These are phyloP conservation scores for Arizona elegans DNA, from an alignment of 2,113 vertebrate species.

Conservation along the genomic window DNA sequence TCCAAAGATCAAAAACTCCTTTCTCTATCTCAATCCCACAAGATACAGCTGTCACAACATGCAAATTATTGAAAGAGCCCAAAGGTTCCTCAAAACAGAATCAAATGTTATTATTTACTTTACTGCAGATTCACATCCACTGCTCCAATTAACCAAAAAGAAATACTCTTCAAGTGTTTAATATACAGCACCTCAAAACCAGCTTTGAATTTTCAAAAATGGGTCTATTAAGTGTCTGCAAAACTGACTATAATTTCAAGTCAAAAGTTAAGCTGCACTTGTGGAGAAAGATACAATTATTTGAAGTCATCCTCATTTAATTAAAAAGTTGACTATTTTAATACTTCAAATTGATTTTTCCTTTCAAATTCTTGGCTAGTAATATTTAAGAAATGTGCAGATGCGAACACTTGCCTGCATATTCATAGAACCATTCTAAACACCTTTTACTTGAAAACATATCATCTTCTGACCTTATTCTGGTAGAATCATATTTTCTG, in stretches of 20 bases:
- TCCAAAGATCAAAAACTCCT: not conserved
- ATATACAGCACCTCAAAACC: not conserved
- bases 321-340: not conserved
- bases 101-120: conserved; percentile 27
- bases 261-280: conserved; percentile 7
- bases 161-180: conserved; percentile 20
- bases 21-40: not conserved
- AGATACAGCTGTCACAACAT: not conserved
- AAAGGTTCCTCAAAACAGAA: not conserved
- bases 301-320: not conserved
- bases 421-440: conserved; percentile 99
- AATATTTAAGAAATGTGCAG: conserved; percentile 11
- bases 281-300: not conserved
- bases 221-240: not conserved
- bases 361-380: not conserved
- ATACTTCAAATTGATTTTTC: not conserved
- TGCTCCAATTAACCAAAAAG: conserved; percentile 41
- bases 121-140: conserved; percentile 31
- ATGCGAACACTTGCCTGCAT: conserved; percentile 81
- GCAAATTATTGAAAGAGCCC: conserved; percentile 13
- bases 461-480: conserved; percentile 91
- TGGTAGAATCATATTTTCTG: conserved; percentile 90
- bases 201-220: not conserved
- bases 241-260: conserved; percentile 16
- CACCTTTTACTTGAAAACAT: conserved; percentile 96